A percentile compares a stretch with the other conserved stretches of the same genome.
These are phyloP conservation scores for Cheilosia urbana DNA, from an alignment of 2,888 invertebrate genomes.

Conservation along the genomic window DNA sequence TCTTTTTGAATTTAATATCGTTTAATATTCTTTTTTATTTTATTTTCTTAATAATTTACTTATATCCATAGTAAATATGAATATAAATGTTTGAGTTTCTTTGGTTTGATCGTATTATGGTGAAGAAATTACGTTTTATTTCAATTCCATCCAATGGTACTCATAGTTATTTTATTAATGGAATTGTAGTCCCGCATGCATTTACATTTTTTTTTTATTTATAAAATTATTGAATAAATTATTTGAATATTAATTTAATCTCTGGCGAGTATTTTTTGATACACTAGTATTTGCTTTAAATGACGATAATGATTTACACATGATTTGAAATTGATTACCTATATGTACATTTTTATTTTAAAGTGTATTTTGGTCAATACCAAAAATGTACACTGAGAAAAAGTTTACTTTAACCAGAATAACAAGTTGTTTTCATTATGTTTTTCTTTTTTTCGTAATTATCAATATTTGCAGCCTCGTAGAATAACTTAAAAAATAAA, in stretches of 20 bases:
- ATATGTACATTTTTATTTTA: conserved; percentile 61
- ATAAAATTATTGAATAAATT: conserved; percentile 66
- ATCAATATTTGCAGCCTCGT: conserved; percentile 81
- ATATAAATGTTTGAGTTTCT: conserved; percentile 71
- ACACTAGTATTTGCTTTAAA: conserved; percentile 62
- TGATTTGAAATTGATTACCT: conserved; percentile 62
- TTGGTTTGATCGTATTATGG: conserved; percentile 63
- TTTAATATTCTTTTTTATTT: conserved; percentile 42
- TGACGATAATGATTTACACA: conserved; percentile 59
- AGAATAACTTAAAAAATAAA: conserved; percentile 84
- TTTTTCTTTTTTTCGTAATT: conserved; percentile 7
- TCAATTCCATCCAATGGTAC: neutral
- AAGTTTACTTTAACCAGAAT: conserved; percentile 43
- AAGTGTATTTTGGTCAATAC: conserved; percentile 53
- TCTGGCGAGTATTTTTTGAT: conserved; percentile 68
- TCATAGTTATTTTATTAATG: conserved; percentile 17
- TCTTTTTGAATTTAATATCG: no score
- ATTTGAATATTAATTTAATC: conserved; percentile 62
- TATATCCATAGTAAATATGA: conserved; percentile 58
- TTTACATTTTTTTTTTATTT: conserved; percentile 26
- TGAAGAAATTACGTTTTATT: conserved; percentile 11
- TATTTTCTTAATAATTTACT: conserved; percentile 60
- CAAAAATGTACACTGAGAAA: conserved; percentile 61
- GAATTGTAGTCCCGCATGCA: neutral
- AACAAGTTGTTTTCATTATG: conserved; percentile 35